Conservation (phyloP, 2,888 invertebrate genomes). For the Cotesia congregata region DNA sequence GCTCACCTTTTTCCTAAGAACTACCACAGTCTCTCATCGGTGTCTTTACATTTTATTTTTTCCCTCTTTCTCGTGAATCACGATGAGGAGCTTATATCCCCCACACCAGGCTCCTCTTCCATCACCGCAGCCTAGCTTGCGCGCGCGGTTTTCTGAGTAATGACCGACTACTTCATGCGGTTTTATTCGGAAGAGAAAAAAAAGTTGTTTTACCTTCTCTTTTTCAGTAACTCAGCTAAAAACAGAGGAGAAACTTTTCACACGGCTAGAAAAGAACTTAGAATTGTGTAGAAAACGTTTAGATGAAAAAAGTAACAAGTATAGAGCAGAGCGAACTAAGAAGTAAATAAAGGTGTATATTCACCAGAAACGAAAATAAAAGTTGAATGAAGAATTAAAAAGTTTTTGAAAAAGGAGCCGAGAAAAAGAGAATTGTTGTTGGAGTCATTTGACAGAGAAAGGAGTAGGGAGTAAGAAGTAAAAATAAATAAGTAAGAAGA, state of each 20-base stretch:
- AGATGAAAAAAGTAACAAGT: conserved; percentile 25
- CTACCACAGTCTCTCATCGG: conserved; percentile 25
- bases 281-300: conserved; percentile 34
- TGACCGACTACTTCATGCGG: conserved; percentile 48
- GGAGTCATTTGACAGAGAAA: not conserved
- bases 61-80: conserved; percentile 37
- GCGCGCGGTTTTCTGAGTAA: conserved; percentile 49
- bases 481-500: conserved; percentile 34
- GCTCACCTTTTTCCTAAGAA: conserved; percentile 21
- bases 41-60: conserved; percentile 33
- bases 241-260: conserved; percentile 45
- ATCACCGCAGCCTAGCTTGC: conserved; percentile 16
- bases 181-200: conserved; percentile 35
- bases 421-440: conserved; percentile 28
- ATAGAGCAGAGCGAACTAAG: conserved; percentile 5
- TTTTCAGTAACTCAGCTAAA: conserved; percentile 40
- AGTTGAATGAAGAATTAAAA: conserved; percentile 35
- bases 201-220: conserved; percentile 31
- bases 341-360: conserved; percentile 16
- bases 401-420: conserved; percentile 30
- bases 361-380: conserved; percentile 36
- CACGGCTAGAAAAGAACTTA: conserved; percentile 32
- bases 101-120: conserved; percentile 13
- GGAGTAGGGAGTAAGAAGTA: not conserved
- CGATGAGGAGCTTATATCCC: conserved; percentile 32